Evolutionary conservation across 2,888 invertebrate genomes (phyloP), one percentile per base, ranked within the genome.

Genomic region (Drosophila macrothrix): DNA sequence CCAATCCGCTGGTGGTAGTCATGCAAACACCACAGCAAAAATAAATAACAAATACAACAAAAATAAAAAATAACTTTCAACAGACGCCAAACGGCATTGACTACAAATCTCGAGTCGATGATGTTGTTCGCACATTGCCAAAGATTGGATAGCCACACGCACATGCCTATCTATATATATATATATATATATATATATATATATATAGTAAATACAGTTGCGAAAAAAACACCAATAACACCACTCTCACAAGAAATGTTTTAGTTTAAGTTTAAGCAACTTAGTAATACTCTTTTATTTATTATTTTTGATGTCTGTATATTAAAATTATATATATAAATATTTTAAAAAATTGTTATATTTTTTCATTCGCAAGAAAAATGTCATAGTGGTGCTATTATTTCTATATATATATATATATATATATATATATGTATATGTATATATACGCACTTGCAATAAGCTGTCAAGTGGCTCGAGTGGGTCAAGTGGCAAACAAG

Each of bases 41-140:
- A 28, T 6, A 28, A 50, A 12, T 35, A 35, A 6, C 7, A 25
- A 7, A 46, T 4, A 16, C 25, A 28, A 50, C 28, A 10, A 28
- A 22, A 50, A 28, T 19, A 10, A 28, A 50, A 56, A 56, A 56
- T 62, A 83, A 84, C 89, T 89, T 89, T 87, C 83, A 79, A 79
- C 74, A 69, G 81, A 66, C 66, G 70, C 80, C 80, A 86, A 53
- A 52, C 79, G 88, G 83, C 88, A 88, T 80, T 80, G 81, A 83
- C 83, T 88, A 79, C 69, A 70, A 84, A 88, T 75, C 82, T 63
- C 43, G 67, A 84, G 64, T 74, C 63, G 84, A 59, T 76, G 85
- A 72, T 67, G 82, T 67, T 81, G 88, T 78, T 84, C 89, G 89
- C 87, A 84, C 89, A 86, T 88, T 84, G 65, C 64, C 64, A 29